Conservation (phyloP, 2,888 invertebrate species). For the Ophion ellenae region DNA sequence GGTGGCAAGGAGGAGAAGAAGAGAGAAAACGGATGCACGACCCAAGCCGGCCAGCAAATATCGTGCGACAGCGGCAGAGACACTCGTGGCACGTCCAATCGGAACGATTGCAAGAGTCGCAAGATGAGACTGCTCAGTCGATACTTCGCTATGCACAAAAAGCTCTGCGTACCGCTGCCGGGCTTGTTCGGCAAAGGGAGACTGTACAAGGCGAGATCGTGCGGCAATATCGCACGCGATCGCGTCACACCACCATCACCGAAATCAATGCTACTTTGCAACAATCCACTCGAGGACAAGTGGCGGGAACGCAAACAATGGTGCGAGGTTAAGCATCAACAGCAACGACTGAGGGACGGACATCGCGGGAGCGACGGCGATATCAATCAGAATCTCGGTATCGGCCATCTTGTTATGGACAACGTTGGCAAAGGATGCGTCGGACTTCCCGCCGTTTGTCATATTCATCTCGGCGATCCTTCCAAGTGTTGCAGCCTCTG, state of each 20-base stretch:
- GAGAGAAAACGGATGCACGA: constrained; percentile 70
- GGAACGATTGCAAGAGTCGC: constrained; percentile 80
- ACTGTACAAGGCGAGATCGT: constrained; percentile 87
- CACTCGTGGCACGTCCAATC: constrained; percentile 73
- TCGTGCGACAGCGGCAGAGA: constrained; percentile 79
- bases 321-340: constrained; percentile 78
- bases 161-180: constrained; percentile 87
- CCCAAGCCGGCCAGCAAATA: constrained; percentile 60
- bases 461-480: constrained; percentile 85
- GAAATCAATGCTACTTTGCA: constrained; percentile 79
- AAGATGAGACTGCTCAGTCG: constrained; percentile 87
- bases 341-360: constrained; percentile 65
- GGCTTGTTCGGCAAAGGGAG: constrained; percentile 85
- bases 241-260: constrained; percentile 83
- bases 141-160: constrained; percentile 89
- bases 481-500: constrained; percentile 87
- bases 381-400: constrained; percentile 85
- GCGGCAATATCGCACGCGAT: constrained; percentile 86
- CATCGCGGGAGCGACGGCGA: constrained; percentile 83
- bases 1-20: constrained; percentile 58
- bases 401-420: constrained; percentile 77
- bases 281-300: constrained; percentile 78
- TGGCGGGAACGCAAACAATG: constrained; percentile 83
- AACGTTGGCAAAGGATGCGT: constrained; percentile 82
- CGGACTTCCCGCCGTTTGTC: constrained; percentile 85